Conservation (phyloP, 2,888 invertebrate species). For the Drosophila emarginata region DNA sequence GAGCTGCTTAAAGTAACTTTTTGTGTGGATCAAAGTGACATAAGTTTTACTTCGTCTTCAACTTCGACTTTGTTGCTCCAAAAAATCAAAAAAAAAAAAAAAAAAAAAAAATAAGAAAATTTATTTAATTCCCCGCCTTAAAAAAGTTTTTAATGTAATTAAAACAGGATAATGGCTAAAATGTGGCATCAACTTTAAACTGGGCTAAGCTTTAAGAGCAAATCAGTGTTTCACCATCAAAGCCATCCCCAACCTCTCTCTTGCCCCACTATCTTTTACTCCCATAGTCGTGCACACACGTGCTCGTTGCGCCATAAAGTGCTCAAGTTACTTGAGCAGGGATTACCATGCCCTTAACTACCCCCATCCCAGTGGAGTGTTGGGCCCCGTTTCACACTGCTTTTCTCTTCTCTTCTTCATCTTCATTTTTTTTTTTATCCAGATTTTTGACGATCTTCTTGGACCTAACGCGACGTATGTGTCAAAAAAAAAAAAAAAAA, state of each 20-base stretch:
- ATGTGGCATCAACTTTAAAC: slow-evolving; percentile 40
- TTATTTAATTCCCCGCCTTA: slow-evolving; percentile 65
- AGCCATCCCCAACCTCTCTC: background rate
- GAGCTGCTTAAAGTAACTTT: slow-evolving; percentile 68
- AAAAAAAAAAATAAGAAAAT: slow-evolving; percentile 13
- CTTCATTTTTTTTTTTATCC: background rate
- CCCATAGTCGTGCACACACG: slow-evolving; percentile 27
- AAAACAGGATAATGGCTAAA: slow-evolving; percentile 69
- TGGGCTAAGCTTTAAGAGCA: slow-evolving; percentile 51
- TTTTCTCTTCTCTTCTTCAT: too few species aligned
- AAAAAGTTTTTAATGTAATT: slow-evolving; percentile 69
- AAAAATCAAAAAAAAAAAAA: too few species aligned
- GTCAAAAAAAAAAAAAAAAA: slow-evolving; percentile 51
- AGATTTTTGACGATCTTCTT: slow-evolving; percentile 32
- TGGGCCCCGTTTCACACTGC: too few species aligned
- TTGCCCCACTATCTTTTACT: slow-evolving; percentile 20
- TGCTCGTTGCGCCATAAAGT: slow-evolving; percentile 64
- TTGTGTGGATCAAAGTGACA: slow-evolving; percentile 72
- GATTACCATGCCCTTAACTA: slow-evolving; percentile 46
- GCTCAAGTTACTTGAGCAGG: slow-evolving; percentile 69
- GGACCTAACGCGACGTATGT: slow-evolving; percentile 66
- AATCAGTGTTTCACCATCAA: slow-evolving; percentile 2
- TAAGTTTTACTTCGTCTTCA: slow-evolving; percentile 48
- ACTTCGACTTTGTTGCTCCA: slow-evolving; percentile 26
- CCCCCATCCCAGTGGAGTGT: background rate